Evolutionary conservation across 2,113 vertebrate genomes (phyloP).

Genomic region (Propithecus coquereli): DNA sequence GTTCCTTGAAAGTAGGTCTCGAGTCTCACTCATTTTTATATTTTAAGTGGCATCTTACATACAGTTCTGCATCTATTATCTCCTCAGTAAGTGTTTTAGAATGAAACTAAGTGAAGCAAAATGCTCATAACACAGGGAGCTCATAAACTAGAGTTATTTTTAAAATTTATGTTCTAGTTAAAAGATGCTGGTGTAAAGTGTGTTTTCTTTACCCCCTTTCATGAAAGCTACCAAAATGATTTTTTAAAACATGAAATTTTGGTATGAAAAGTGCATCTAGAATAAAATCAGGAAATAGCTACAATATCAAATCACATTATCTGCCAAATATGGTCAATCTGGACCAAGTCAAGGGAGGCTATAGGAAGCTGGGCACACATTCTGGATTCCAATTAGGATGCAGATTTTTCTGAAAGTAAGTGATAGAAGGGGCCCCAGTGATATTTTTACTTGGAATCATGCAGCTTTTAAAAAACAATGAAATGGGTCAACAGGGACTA

Average conservation of each 20-base stretch:
- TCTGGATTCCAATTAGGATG: background rate
- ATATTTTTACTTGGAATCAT: background rate
- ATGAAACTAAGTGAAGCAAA: background rate
- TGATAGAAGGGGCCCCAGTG: background rate
- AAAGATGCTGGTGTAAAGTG: background rate
- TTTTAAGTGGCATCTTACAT: background rate
- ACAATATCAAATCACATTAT: background rate
- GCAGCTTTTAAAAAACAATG: background rate
- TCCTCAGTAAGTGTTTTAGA: background rate
- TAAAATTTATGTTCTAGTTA: background rate
- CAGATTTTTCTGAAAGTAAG: background rate
- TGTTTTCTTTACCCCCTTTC: background rate
- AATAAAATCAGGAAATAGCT: background rate
- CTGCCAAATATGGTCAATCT: background rate
- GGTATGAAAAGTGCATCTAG: background rate
- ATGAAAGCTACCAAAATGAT: background rate
- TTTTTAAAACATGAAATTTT: background rate
- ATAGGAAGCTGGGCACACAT: background rate
- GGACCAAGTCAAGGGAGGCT: background rate
- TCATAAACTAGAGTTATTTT: background rate
- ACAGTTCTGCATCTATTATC: background rate
- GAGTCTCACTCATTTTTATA: background rate
- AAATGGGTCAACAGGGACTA: background rate
- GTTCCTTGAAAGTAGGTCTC: constrained; percentile 18
- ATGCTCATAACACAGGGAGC: background rate